A percentile compares a stretch with the other conserved stretches of the same genome.
Evolutionary conservation across 37 sponge, comb jelly and placozoan genomes (phyloP).

Genomic region (Haliclona indistincta): DNA sequence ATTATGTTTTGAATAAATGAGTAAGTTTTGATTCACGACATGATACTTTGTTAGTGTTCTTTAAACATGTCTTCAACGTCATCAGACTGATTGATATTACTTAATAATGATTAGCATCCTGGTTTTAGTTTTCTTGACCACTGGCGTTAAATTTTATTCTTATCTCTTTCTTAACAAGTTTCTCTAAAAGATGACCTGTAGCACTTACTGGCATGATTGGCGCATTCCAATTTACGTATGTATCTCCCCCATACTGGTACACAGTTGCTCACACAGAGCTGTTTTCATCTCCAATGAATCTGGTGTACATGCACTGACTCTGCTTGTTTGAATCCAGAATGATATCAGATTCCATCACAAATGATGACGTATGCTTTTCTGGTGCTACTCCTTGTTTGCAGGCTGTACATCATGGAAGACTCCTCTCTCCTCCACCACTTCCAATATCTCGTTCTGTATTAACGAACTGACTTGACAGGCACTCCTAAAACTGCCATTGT

Average conservation of each 20-base stretch:
- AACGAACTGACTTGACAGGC: conserved; percentile 26
- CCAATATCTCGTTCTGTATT: conserved; percentile 29
- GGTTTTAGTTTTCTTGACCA: no score
- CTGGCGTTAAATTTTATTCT: no score
- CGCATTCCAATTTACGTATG: conserved; percentile 56
- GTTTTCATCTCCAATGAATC: conserved; percentile 35
- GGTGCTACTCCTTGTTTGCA: conserved; percentile 9
- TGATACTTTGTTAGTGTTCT: no score
- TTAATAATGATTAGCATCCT: no score
- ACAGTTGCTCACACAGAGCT: conserved; percentile 35
- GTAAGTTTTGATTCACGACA: no score
- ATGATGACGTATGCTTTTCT: conserved; percentile 14
- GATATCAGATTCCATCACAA: conserved; percentile 49
- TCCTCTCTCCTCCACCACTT: conserved; percentile 1
- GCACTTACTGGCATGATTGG: conserved; percentile 55
- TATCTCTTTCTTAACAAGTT: conserved; percentile 39
- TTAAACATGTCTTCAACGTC: no score
- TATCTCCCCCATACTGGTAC: conserved; percentile 29
- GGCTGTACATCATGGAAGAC: conserved; percentile 8
- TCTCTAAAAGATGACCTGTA: conserved; percentile 40
- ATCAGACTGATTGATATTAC: no score
- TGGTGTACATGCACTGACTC: conserved; percentile 39
- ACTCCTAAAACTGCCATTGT: conserved; percentile 28
- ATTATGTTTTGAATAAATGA: no score
- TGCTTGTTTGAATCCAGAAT: conserved; percentile 44